Conservation (phyloP, 2,113 vertebrate species). For the Peucedramus taeniatus region DNA sequence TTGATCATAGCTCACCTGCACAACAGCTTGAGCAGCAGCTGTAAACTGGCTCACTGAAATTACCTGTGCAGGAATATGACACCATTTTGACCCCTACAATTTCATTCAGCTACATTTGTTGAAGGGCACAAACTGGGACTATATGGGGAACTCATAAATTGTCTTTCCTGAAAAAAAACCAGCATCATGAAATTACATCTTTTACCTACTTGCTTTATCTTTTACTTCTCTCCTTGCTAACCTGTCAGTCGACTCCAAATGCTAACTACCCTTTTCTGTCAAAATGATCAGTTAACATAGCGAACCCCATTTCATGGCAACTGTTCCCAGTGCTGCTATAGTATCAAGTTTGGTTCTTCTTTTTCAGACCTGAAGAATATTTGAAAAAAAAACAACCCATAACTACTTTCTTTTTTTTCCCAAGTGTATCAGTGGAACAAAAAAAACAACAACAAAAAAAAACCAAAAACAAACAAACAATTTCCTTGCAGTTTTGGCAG, state of each 20-base stretch:
- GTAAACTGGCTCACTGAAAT: slow-evolving; percentile 4
- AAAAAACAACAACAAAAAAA: background rate
- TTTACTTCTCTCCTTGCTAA: background rate
- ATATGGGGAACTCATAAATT: background rate
- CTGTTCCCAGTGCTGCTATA: background rate
- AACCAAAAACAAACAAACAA: background rate
- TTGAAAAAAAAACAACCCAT: background rate
- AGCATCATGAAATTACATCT: background rate
- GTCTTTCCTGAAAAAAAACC: background rate
- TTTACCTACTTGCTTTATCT: background rate
- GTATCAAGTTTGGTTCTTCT: background rate
- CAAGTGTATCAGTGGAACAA: background rate
- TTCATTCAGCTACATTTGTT: background rate
- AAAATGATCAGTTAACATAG: background rate
- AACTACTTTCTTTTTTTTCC: background rate
- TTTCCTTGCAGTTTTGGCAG: background rate
- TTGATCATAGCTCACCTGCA: slow-evolving; percentile 42
- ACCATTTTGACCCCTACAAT: background rate
- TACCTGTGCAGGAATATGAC: slow-evolving; percentile 4
- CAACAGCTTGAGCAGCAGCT: slow-evolving; percentile 40
- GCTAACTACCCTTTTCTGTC: background rate
- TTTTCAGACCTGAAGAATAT: background rate
- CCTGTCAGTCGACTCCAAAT: background rate
- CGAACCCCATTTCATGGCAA: background rate
- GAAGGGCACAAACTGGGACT: background rate